Conservation (phyloP, 2,888 invertebrate species). For the Nowickia ferox region DNA sequence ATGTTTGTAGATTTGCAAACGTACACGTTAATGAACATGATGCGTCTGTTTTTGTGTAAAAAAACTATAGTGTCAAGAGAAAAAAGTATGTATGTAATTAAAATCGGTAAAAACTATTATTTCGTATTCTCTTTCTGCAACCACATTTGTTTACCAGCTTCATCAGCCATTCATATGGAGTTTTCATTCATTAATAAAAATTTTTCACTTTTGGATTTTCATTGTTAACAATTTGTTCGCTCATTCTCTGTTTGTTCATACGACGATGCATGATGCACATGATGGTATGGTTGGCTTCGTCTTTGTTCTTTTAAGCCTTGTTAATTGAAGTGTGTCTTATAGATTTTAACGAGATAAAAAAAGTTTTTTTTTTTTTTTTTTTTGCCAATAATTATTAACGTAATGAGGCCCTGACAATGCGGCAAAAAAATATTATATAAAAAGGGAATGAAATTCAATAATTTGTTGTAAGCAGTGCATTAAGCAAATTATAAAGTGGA, state of each 20-base stretch:
- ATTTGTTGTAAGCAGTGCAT: not conserved
- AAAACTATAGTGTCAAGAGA: not conserved
- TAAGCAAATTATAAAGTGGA: not conserved
- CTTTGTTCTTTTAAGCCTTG: slow-evolving; percentile 26
- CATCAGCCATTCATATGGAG: slow-evolving; percentile 27
- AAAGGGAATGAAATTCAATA: not conserved
- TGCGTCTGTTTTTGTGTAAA: not conserved
- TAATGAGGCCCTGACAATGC: slow-evolving; percentile 17
- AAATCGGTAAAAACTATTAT: slow-evolving; percentile 22
- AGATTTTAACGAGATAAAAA: slow-evolving; percentile 32
- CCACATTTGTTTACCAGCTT: slow-evolving; percentile 14
- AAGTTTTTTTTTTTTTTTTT: not conserved
- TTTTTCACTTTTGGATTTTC: slow-evolving; percentile 31
- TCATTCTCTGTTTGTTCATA: not conserved
- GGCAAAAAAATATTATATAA: not conserved
- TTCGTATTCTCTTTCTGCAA: not conserved
- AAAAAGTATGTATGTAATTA: not conserved
- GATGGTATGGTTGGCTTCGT: slow-evolving; percentile 13
- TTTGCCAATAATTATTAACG: not conserved
- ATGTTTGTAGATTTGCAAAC: too few species aligned
- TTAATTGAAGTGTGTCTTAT: slow-evolving; percentile 51
- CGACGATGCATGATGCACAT: not conserved
- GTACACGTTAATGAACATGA: not conserved
- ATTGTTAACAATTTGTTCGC: slow-evolving; percentile 20
- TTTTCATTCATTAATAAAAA: slow-evolving; percentile 45